Conservation (phyloP, 1,140 invertebrate species). For the Drosophila lowei region DNA sequence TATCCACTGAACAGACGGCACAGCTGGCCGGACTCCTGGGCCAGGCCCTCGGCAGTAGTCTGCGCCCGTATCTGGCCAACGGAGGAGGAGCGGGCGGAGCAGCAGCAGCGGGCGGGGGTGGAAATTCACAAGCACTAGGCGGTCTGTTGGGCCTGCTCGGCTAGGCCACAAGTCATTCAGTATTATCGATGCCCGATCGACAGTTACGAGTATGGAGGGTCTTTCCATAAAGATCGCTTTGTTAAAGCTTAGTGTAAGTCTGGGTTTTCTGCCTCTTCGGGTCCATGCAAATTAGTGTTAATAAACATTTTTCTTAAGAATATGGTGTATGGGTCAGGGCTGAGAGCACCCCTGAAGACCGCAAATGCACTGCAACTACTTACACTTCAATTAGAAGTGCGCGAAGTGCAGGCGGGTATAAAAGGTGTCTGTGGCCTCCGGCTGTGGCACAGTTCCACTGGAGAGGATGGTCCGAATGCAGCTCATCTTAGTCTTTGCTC, state of each 20-base stretch:
- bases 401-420: slow-evolving; percentile 43
- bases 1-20: slow-evolving; percentile 52
- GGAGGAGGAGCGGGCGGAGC: slow-evolving; percentile 35
- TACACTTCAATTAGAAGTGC: slow-evolving; percentile 37
- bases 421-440: slow-evolving; percentile 13
- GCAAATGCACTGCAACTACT: slow-evolving; percentile 17
- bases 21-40: slow-evolving; percentile 62
- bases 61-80: slow-evolving; percentile 61
- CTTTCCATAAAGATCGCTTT: too few species aligned
- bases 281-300: slow-evolving; percentile 15
- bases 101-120: slow-evolving; percentile 12
- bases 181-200: slow-evolving; percentile 22
- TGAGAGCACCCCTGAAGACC: background rate
- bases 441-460: slow-evolving; percentile 10
- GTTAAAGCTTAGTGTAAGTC: slow-evolving; percentile 4
- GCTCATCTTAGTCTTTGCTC: slow-evolving; percentile 6
- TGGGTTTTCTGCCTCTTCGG: background rate
- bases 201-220: too few species aligned
- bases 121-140: slow-evolving; percentile 50
- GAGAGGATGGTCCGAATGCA: slow-evolving; percentile 19
- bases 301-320: background rate
- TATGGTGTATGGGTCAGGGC: slow-evolving; percentile 12
- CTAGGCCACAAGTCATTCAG: slow-evolving; percentile 21
- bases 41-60: slow-evolving; percentile 64
- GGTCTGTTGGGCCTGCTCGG: slow-evolving; percentile 51